Percentiles rank a stretch among this genome's conserved stretches.
Evolutionary conservation across 2,888 invertebrate species (phyloP).

Genomic region (Acrobasis repandana): DNA sequence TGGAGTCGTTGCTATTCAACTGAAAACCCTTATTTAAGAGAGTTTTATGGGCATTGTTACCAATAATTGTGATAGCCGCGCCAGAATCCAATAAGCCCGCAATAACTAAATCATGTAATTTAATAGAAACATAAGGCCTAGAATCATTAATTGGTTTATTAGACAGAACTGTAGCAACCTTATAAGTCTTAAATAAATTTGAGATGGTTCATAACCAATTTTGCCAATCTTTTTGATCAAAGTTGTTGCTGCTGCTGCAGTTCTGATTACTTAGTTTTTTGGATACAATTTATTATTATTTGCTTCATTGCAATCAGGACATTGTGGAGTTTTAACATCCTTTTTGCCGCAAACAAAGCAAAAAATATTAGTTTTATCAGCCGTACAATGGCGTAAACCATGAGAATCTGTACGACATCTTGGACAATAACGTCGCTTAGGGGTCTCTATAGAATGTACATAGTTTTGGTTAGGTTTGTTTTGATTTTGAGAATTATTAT

Average conservation of each 20-base stretch:
- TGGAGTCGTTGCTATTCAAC: no score
- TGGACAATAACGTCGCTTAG: no score
- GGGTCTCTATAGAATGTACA: neutral
- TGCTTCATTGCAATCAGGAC: neutral
- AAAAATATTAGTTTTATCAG: no score
- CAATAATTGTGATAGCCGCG: neutral
- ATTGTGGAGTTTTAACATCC: neutral
- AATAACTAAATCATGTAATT: neutral
- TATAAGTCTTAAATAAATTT: neutral
- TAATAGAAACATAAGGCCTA: neutral
- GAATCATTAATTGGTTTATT: no score
- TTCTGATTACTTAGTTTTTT: conserved; percentile 3
- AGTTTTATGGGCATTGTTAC: neutral
- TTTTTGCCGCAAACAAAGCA: no score
- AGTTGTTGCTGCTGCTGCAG: neutral
- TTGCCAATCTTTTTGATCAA: neutral
- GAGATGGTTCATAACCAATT: neutral
- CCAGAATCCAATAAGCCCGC: neutral
- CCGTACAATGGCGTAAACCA: no score
- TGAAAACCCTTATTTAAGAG: neutral
- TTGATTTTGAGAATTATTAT: no score
- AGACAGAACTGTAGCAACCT: no score
- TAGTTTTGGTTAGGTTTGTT: no score
- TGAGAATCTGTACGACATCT: neutral
- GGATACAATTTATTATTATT: no score